phyloP scores from a whole-genome alignment of 2,113 vertebrate genomes.

The Tyto alba region DNA sequence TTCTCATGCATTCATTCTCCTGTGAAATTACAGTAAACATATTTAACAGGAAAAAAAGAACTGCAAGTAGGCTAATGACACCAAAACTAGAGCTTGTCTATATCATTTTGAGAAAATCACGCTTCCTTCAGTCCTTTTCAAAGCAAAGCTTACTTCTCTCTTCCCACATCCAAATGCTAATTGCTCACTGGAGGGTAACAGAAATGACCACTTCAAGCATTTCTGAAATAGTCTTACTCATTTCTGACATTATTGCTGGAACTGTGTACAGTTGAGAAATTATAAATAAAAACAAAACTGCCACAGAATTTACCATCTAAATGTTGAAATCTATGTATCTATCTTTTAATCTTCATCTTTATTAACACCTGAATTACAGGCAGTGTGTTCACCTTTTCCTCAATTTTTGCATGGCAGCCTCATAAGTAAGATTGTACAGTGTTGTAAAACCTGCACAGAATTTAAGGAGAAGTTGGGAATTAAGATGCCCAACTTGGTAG shows the following conservation, averaged over 20 bases:
- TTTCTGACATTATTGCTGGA: not conserved
- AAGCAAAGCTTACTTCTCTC: not conserved
- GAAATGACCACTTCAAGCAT: not conserved
- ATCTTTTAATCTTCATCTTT: not conserved
- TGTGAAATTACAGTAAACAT: slow-evolving; percentile 30
- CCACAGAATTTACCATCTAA: not conserved
- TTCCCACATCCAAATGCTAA: not conserved
- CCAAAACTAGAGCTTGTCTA: not conserved
- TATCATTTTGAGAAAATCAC: not conserved
- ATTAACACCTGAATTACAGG: not conserved
- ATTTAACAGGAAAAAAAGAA: not conserved
- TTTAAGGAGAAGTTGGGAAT: not conserved
- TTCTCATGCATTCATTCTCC: slow-evolving; percentile 99
- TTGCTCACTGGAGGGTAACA: not conserved
- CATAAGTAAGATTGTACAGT: not conserved
- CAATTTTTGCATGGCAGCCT: not conserved
- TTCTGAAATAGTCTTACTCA: not conserved
- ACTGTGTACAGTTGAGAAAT: not conserved
- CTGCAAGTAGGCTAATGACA: not conserved
- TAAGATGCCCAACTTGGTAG: not conserved
- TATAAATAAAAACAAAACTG: not conserved
- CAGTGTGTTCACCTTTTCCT: not conserved
- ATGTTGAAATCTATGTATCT: not conserved
- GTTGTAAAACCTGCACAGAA: not conserved
- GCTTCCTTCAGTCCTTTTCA: not conserved